Evolutionary conservation across 1,140 invertebrate species (phyloP), one percentile per base, ranked within the genome.

Genomic region (Nasonia longicornis): DNA sequence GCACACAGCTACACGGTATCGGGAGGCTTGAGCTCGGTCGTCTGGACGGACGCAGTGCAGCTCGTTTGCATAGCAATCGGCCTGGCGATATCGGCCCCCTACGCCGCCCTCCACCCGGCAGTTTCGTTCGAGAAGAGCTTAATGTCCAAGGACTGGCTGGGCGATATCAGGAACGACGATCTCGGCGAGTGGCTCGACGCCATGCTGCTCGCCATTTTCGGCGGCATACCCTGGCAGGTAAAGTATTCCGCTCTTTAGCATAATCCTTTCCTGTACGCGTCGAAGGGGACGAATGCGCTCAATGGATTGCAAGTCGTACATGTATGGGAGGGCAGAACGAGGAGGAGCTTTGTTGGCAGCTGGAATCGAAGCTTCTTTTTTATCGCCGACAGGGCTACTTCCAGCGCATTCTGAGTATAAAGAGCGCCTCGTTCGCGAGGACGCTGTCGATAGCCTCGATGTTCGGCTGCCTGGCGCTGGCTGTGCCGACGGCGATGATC

Each of bases 211-310:
- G 90, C 96, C 7, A 92, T 95, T 52, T 95, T 96, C 87, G 96
- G 96, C 6, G 96, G 96, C 73, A 96, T 97, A 84, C 95, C 96
- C 48, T 97, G 95, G 95, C 96, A 96, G 93, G 95, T 95, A 64
- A 76, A 16, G 45, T 12, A 35, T 4, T 35, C 3, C 31, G 3
- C 31, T 35, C 31, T 35, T 35, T 35, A 35, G 31, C 31, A 35
- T 35, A 35, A 35, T 35, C 31, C 31, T 35, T 35, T 35, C 31
- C 31, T 35, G 31, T 4, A 35, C 26, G 26, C 26, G 26, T 26
- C 26, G 26, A 26, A 26, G 26, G 26, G 26, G 31, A 35, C 4
- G 31, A 35, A 35, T 35, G 31, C 31, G 31, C 31, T 35, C 31
- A 35, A 0, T 35, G 31, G 31, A 35, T 35, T 35, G 31, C 4